Conservation (phyloP, 2,797 vertebrate species). For the Crocodylus rhombifer region DNA sequence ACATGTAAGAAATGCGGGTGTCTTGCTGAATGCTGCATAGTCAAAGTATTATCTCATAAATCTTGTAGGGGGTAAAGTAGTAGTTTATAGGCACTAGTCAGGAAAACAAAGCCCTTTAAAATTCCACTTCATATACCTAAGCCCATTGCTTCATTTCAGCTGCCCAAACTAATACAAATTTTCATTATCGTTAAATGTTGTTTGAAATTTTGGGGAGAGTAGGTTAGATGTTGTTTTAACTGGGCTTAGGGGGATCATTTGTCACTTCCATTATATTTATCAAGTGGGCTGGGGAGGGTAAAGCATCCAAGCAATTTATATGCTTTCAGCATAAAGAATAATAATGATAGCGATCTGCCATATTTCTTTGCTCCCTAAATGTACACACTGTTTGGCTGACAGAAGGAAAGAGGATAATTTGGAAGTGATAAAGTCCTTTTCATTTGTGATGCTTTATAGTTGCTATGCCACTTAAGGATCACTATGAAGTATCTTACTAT, state of each 20-base stretch:
- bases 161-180: background rate
- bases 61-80: background rate
- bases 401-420: background rate
- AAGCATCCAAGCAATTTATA: background rate
- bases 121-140: background rate
- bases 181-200: background rate
- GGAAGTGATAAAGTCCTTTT: background rate
- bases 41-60: background rate
- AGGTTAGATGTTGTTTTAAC: background rate
- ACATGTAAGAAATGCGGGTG: background rate
- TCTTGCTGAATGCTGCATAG: background rate
- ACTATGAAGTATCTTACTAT: background rate
- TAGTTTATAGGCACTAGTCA: background rate
- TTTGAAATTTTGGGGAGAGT: background rate
- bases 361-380: background rate
- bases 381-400: background rate
- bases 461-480: background rate
- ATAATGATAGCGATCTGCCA: background rate
- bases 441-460: background rate
- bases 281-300: background rate
- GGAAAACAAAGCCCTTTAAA: background rate
- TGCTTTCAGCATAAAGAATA: background rate
- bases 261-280: background rate
- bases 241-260: background rate
- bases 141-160: background rate